A percentile compares a stretch with the other conserved stretches of the same genome.
Conservation (phyloP, 2,888 invertebrate genomes). For the Acanthosepion lycidas region DNA sequence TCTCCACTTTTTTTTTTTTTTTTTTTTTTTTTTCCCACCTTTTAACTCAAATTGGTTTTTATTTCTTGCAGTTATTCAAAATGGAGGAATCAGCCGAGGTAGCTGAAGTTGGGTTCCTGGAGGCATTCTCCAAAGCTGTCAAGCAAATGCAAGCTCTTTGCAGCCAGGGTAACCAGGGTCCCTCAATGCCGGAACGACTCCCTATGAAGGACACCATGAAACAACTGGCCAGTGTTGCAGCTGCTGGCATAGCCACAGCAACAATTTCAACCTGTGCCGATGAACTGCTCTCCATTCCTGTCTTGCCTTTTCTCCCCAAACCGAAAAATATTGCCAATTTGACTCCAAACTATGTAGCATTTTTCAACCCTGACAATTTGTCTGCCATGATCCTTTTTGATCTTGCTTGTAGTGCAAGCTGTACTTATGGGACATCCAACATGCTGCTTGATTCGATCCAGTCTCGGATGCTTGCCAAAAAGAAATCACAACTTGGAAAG, state of each 20-base stretch:
- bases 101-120: conserved; percentile 67
- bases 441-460: conserved; percentile 64
- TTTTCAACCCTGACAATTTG: conserved; percentile 58
- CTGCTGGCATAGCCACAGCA: conserved; percentile 69
- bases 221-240: conserved; percentile 67
- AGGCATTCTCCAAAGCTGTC: conserved; percentile 62
- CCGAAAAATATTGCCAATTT: conserved; percentile 43
- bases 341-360: conserved; percentile 39
- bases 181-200: not conserved
- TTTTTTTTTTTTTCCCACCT: too few relatives aligned
- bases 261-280: conserved; percentile 66
- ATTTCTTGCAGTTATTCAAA: conserved; percentile 65
- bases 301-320: conserved; percentile 52
- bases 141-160: conserved; percentile 59
- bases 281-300: conserved; percentile 62
- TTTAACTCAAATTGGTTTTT: not conserved
- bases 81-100: conserved; percentile 64
- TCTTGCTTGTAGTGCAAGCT: conserved; percentile 65
- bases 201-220: conserved; percentile 57
- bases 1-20: too few relatives aligned
- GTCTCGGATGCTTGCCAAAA: conserved; percentile 46
- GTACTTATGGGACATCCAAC: conserved; percentile 65
- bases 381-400: conserved; percentile 67
- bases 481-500: not conserved
- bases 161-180: conserved; percentile 50